A percentile compares a stretch with the other conserved stretches of the same genome.
Conservation (phyloP, 2,888 invertebrate species). For the Phengaris alcon region DNA sequence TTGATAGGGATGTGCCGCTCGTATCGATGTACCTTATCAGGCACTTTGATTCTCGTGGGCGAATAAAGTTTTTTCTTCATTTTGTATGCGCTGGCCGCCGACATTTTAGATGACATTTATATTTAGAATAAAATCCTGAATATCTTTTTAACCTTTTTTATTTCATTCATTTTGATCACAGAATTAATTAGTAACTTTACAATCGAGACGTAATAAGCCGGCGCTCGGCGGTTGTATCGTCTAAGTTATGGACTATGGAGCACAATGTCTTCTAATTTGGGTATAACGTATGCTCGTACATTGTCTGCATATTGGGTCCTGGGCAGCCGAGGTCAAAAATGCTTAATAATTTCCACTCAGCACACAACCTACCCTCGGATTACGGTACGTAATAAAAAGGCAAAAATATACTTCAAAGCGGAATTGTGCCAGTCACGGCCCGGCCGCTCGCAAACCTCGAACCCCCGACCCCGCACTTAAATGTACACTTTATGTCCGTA, state of each 20-base stretch:
- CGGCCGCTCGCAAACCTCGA: constrained; percentile 65
- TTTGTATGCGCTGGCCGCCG: not conserved
- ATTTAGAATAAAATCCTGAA: not conserved
- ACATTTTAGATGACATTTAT: constrained; percentile 2
- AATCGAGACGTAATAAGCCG: not conserved
- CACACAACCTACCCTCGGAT: constrained; percentile 41
- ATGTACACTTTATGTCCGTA: constrained; percentile 55
- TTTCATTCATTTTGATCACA: not conserved
- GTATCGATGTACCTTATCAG: constrained; percentile 12
- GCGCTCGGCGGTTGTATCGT: not conserved
- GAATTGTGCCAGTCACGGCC: constrained; percentile 76
- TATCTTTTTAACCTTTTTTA: not conserved
- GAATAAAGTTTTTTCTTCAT: not conserved
- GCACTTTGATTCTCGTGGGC: not conserved
- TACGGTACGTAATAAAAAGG: constrained; percentile 64
- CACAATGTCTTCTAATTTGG: constrained; percentile 8
- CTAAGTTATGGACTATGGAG: not conserved
- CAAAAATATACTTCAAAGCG: constrained; percentile 69
- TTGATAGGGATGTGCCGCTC: constrained; percentile 30
- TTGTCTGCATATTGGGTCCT: not conserved
- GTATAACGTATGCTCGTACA: not conserved
- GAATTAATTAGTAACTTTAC: not conserved
- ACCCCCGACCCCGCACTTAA: constrained; percentile 53
- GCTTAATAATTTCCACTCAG: constrained; percentile 29
- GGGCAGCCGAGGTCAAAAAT: constrained; percentile 22